These are phyloP conservation scores for Panthera leo DNA, from an alignment of 2,113 vertebrate species.

Conservation along the genomic window DNA sequence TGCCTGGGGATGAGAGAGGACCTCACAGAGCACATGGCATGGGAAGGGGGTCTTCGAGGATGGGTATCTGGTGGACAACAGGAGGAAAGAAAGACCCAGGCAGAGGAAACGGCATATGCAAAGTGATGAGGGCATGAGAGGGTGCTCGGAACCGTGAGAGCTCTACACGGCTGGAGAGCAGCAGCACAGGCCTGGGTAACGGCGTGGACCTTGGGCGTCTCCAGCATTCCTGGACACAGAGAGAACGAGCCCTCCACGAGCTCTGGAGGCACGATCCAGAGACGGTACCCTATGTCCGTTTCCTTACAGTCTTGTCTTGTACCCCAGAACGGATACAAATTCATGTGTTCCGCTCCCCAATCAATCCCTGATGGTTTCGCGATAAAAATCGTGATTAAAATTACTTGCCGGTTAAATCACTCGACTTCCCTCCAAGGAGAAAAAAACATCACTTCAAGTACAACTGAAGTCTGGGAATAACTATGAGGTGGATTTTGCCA, in stretches of 20 bases:
- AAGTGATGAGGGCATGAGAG: background rate
- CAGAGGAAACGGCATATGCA: background rate
- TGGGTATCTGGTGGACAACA: background rate
- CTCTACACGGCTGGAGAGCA: background rate
- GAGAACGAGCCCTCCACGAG: background rate
- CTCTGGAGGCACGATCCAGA: background rate
- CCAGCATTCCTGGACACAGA: background rate
- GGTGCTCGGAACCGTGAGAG: background rate
- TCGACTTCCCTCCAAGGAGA: background rate
- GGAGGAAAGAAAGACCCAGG: background rate
- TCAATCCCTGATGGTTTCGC: background rate
- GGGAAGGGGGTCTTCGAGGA: background rate
- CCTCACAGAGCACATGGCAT: background rate
- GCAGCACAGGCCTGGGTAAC: rapidly evolving
- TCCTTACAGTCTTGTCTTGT: background rate
- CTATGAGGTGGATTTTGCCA: background rate
- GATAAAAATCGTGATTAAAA: background rate
- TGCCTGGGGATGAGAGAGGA: background rate
- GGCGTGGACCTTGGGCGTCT: background rate
- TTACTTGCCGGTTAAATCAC: background rate
- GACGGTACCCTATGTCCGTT: rapidly evolving
- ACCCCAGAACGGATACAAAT: background rate
- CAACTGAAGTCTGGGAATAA: background rate
- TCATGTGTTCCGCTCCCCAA: background rate
- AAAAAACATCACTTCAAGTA: background rate